Conservation (phyloP, 2,888 invertebrate genomes). For the Phortica magna region DNA sequence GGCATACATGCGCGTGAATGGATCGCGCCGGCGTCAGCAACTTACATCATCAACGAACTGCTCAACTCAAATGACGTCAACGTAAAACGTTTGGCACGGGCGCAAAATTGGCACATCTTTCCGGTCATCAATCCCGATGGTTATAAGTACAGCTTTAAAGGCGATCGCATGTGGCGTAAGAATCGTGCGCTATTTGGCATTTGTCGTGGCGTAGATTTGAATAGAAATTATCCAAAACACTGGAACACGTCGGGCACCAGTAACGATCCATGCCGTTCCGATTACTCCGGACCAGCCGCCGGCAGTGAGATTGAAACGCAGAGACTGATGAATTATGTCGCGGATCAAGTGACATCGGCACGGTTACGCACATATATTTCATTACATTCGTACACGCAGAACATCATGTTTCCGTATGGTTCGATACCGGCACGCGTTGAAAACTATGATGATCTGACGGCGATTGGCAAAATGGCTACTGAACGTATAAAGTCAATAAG, state of each 20-base stretch:
- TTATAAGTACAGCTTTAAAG: constrained; percentile 85
- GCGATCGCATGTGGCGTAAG: constrained; percentile 88
- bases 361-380: constrained; percentile 80
- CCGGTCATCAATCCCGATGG: constrained; percentile 88
- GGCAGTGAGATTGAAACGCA: constrained; percentile 81
- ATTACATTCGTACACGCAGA: constrained; percentile 84
- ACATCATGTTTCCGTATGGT: constrained; percentile 81
- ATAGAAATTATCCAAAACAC: constrained; percentile 82
- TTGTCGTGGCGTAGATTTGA: constrained; percentile 83
- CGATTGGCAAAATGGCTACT: constrained; percentile 69
- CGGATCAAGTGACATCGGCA: constrained; percentile 48
- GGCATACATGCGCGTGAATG: constrained; percentile 78
- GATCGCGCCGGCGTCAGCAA: constrained; percentile 76
- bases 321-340: constrained; percentile 61
- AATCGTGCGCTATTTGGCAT: constrained; percentile 80
- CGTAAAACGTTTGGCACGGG: constrained; percentile 69
- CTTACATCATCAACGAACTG: constrained; percentile 72
- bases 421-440: constrained; percentile 56
- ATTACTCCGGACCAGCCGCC: constrained; percentile 80
- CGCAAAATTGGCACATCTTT: constrained; percentile 85
- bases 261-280: constrained; percentile 80
- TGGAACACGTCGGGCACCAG: constrained; percentile 81
- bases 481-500: constrained; percentile 62
- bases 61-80: constrained; percentile 72
- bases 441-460: constrained; percentile 70